A percentile compares a stretch with the other conserved stretches of the same genome.
Conservation (phyloP, 2,888 invertebrate species). For the Torymus auratus region DNA sequence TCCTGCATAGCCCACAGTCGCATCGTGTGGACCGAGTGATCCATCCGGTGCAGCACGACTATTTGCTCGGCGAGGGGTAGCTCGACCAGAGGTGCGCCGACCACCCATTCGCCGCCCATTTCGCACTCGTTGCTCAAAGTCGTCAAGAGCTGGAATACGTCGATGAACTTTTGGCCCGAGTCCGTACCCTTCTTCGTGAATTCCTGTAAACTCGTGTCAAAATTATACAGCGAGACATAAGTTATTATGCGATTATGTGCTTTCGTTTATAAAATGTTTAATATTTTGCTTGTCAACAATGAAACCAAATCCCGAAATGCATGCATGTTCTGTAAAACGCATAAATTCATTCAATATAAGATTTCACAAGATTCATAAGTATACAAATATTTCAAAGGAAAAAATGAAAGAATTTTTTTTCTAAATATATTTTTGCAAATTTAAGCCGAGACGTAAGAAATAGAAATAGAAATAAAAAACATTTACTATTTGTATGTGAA, state of each 20-base stretch:
- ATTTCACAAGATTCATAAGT: no score
- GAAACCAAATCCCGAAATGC: background rate
- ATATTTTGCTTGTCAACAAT: background rate
- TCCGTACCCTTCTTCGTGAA: conserved; percentile 74
- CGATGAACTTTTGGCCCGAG: conserved; percentile 81
- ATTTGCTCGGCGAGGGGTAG: conserved; percentile 90
- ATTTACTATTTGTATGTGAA: background rate
- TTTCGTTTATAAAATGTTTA: no score
- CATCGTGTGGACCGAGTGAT: conserved; percentile 88
- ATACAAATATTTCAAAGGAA: no score
- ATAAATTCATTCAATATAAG: no score
- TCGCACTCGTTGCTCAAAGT: conserved; percentile 87
- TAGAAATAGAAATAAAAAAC: background rate
- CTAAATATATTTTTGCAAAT: background rate
- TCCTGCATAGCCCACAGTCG: conserved; percentile 87
- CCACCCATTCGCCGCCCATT: conserved; percentile 83
- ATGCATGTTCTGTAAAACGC: no score
- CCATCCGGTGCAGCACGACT: conserved; percentile 85
- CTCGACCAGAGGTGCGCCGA: conserved; percentile 86
- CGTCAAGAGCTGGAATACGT: conserved; percentile 84
- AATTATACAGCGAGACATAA: no score
- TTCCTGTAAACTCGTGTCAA: conserved; percentile 23
- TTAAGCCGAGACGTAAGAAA: background rate
- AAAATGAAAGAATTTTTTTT: no score
- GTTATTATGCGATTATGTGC: no score